These are phyloP conservation scores for Sylvilagus bachmani DNA, from an alignment of 2,113 vertebrate genomes.

Conservation along the genomic window DNA sequence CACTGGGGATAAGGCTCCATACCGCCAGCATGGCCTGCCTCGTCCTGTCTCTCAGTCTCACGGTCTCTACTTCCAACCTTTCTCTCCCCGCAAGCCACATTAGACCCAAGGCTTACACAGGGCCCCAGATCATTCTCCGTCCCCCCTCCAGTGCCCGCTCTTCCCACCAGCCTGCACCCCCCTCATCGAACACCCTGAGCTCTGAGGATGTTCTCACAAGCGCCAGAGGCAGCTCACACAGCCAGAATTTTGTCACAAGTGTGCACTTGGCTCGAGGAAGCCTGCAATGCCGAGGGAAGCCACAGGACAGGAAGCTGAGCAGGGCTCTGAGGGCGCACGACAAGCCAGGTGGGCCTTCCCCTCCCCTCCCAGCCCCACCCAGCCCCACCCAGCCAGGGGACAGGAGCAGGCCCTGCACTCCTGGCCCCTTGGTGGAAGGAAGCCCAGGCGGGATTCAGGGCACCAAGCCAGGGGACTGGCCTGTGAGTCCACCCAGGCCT, in stretches of 20 bases:
- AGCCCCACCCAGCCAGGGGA: background rate
- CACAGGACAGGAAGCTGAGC: background rate
- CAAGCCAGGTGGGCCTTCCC: too few relatives aligned
- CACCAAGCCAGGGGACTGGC: background rate
- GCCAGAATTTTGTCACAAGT: too few relatives aligned
- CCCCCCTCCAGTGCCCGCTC: too few relatives aligned
- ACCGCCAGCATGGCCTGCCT: fast-evolving
- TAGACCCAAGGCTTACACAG: background rate
- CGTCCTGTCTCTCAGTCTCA: background rate
- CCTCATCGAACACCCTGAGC: background rate
- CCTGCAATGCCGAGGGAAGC: background rate
- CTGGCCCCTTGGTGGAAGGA: background rate
- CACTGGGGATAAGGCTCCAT: background rate
- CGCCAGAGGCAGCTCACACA: too few relatives aligned
- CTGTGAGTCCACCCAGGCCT: background rate
- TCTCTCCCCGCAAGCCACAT: background rate
- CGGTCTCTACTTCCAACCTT: background rate
- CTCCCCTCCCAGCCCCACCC: too few relatives aligned
- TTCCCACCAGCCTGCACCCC: background rate
- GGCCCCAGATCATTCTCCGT: background rate
- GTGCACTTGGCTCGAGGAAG: background rate
- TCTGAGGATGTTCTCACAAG: background rate
- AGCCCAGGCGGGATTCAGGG: background rate
- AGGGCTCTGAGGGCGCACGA: background rate
- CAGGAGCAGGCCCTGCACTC: fast-evolving